A percentile compares a stretch with the other conserved stretches of the same genome.
Conservation (phyloP, 2,888 invertebrate species). For the Drosophila macrospina region DNA sequence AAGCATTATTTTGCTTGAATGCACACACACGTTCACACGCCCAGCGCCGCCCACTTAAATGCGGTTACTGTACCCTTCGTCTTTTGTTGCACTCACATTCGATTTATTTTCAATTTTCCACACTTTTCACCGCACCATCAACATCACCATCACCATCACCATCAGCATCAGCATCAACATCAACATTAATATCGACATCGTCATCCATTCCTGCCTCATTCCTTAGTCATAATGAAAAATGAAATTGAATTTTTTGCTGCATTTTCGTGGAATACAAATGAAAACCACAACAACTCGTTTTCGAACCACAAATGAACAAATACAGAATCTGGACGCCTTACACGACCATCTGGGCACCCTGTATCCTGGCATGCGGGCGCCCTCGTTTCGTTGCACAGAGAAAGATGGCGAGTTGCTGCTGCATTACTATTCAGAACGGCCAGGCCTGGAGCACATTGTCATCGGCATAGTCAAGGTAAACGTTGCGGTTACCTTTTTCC, state of each 20-base stretch:
- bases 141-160: conserved; percentile 28
- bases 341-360: conserved; percentile 97
- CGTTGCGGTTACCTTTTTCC: not conserved
- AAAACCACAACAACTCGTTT: conserved; percentile 45
- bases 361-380: conserved; percentile 97
- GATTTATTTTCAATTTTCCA: conserved; percentile 82
- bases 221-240: conserved; percentile 79
- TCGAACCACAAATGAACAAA: conserved; percentile 23
- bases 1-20: conserved; percentile 76
- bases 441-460: conserved; percentile 97
- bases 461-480: conserved; percentile 97
- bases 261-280: conserved; percentile 49
- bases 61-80: conserved; percentile 23
- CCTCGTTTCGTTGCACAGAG: conserved; percentile 98
- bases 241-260: conserved; percentile 78
- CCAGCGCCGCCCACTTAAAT: conserved; percentile 20
- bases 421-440: conserved; percentile 98
- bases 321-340: conserved; percentile 96
- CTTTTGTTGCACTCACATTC: conserved; percentile 80
- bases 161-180: conserved; percentile 11
- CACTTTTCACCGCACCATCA: conserved; percentile 69
- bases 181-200: conserved; percentile 28
- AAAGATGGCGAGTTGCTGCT: conserved; percentile 95
- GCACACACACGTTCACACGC: conserved; percentile 38
- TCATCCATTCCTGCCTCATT: conserved; percentile 46